Evolutionary conservation across 2,113 vertebrate species (phyloP).

Genomic region (Oryzias curvinotus): DNA sequence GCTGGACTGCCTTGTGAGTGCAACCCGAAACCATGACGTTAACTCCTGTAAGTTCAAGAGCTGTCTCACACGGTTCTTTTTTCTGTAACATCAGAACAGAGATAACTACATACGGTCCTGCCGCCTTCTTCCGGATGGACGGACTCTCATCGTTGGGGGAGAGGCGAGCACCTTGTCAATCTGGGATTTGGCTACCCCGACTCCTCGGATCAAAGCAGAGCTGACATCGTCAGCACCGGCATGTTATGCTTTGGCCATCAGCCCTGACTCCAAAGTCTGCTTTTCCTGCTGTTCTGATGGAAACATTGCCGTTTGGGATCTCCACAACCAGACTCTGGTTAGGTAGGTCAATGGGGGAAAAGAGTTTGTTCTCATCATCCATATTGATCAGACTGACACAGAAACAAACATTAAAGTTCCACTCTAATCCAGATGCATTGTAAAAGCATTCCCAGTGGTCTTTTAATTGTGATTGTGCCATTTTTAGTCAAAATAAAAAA

Average conservation of each 20-base stretch:
- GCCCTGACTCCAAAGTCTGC: conserved; percentile 96
- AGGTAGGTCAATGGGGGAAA: conserved; percentile 75
- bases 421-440: no score
- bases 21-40: neutral
- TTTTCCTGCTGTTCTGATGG: conserved; percentile 97
- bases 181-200: conserved; percentile 95
- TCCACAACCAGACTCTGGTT: conserved; percentile 96
- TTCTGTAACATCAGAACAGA: conserved; percentile 82
- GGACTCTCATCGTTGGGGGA: conserved; percentile 92
- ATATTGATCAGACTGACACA: neutral
- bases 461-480: no score
- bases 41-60: no score
- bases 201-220: conserved; percentile 94
- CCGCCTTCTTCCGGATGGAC: conserved; percentile 92
- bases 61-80: no score
- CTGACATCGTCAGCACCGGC: conserved; percentile 92
- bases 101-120: conserved; percentile 99
- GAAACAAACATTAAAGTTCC: no score
- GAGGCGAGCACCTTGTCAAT: conserved; percentile 95
- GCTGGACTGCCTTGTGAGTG: conserved; percentile 92
- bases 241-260: conserved; percentile 96
- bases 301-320: conserved; percentile 96
- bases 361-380: neutral
- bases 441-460: no score
- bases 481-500: no score